phyloP scores from a whole-genome alignment of 2,797 vertebrate genomes.

The Peromyscus eremicus region DNA sequence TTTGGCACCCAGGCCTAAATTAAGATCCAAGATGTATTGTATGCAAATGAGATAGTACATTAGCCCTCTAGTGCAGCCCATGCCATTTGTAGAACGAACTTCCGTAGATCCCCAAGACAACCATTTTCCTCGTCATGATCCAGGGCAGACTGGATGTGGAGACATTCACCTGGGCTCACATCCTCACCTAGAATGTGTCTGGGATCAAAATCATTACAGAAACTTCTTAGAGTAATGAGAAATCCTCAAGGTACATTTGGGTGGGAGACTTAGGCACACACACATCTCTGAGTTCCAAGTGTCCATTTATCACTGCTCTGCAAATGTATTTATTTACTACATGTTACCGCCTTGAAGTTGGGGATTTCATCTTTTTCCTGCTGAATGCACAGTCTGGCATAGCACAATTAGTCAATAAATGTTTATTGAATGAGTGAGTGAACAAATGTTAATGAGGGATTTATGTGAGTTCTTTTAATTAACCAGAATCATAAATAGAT shows the following conservation, averaged over 20 bases:
- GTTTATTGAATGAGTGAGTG: constrained; percentile 60
- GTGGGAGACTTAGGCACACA: neutral
- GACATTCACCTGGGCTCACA: neutral
- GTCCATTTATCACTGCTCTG: neutral
- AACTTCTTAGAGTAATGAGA: constrained; percentile 25
- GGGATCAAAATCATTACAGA: constrained; percentile 34
- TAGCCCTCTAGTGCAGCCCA: neutral
- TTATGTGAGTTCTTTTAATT: constrained; percentile 62
- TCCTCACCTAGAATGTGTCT: constrained; percentile 1
- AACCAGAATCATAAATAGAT: constrained; percentile 56
- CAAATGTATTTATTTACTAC: constrained; percentile 48
- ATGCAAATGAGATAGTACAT: constrained; percentile 43
- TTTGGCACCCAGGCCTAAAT: constrained; percentile 68
- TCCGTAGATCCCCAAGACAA: neutral
- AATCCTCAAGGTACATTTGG: constrained; percentile 24
- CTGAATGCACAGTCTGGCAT: neutral
- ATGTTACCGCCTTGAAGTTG: constrained; percentile 48
- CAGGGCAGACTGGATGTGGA: neutral
- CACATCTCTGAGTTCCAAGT: neutral
- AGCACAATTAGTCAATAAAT: constrained; percentile 57
- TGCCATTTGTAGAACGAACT: neutral
- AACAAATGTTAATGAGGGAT: constrained; percentile 45
- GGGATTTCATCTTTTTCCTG: constrained; percentile 45
- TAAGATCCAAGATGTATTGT: constrained; percentile 57
- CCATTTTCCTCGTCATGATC: neutral